Evolutionary conservation across 2,797 vertebrate genomes (phyloP).

Genomic region (Onychomys torridus): DNA sequence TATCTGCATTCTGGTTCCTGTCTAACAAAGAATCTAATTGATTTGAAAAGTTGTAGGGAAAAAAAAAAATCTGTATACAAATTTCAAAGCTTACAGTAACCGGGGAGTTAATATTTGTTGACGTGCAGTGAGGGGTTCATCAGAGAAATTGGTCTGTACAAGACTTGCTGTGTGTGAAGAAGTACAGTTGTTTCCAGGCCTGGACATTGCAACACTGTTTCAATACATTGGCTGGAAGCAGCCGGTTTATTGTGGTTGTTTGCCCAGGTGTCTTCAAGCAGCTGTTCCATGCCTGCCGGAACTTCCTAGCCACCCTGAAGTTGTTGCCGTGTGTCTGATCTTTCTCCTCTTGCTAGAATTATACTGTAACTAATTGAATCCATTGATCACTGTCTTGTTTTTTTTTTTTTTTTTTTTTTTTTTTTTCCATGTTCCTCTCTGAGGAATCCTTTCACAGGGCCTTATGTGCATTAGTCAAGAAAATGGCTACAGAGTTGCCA

Average conservation of each 20-base stretch:
- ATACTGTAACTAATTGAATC: constrained; percentile 89
- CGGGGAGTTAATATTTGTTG: constrained; percentile 85
- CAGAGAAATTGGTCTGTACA: constrained; percentile 85
- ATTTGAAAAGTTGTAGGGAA: constrained; percentile 62
- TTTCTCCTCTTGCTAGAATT: constrained; percentile 86
- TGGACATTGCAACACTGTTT: constrained; percentile 81
- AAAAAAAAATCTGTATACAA: not conserved
- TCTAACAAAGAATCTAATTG: constrained; percentile 26
- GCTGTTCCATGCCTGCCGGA: constrained; percentile 63
- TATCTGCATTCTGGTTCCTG: constrained; percentile 53
- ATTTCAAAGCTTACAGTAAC: constrained; percentile 78
- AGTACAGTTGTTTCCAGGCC: constrained; percentile 85
- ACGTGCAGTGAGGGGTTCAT: constrained; percentile 84
- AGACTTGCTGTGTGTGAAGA: constrained; percentile 86
- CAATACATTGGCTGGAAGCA: constrained; percentile 81
- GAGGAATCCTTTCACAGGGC: constrained; percentile 88
- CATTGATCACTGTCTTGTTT: constrained; percentile 89
- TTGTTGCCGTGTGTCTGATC: constrained; percentile 83
- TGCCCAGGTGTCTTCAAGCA: constrained; percentile 74
- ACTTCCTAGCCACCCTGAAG: constrained; percentile 76
- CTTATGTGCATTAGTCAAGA: constrained; percentile 85
- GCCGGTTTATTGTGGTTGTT: constrained; percentile 65
- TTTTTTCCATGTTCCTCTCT: constrained; percentile 85
- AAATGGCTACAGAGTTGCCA: constrained; percentile 86
- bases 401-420: constrained; percentile 84